Evolutionary conservation across 1,140 invertebrate species (phyloP).

Genomic region (Aphaenogaster floridana): DNA sequence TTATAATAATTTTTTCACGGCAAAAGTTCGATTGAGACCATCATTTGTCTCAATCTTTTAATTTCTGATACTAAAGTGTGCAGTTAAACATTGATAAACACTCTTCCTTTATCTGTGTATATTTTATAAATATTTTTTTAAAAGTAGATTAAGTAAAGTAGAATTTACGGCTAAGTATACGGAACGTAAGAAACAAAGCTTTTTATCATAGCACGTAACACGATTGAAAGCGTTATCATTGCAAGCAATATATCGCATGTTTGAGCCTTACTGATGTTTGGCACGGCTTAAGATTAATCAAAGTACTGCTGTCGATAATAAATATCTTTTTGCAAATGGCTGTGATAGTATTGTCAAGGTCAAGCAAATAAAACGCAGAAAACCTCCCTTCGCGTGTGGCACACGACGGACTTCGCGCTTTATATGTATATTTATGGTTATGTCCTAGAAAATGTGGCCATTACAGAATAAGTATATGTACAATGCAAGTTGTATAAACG

Average conservation of each 20-base stretch:
- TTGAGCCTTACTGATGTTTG: not conserved
- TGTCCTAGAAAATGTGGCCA: conserved; percentile 9
- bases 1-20: not conserved
- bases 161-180: not conserved
- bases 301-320: conserved; percentile 28
- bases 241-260: conserved; percentile 14
- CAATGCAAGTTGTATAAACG: not conserved
- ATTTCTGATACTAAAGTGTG: not conserved
- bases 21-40: not conserved
- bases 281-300: conserved; percentile 11
- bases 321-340: conserved; percentile 31
- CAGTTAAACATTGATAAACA: not conserved
- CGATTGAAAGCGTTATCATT: conserved; percentile 20
- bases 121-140: not conserved
- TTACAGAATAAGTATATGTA: conserved; percentile 1
- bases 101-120: not conserved
- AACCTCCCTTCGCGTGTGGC: conserved; percentile 32
- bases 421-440: conserved; percentile 39
- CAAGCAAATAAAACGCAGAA: conserved; percentile 47
- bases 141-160: not conserved
- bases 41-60: not conserved
- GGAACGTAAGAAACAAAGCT: not conserved
- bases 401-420: not conserved
- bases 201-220: not conserved
- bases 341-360: conserved; percentile 47